Evolutionary conservation across 1,140 invertebrate species (phyloP), one percentile per base, ranked within the genome.

Genomic region (Drosophila prosaltans): DNA sequence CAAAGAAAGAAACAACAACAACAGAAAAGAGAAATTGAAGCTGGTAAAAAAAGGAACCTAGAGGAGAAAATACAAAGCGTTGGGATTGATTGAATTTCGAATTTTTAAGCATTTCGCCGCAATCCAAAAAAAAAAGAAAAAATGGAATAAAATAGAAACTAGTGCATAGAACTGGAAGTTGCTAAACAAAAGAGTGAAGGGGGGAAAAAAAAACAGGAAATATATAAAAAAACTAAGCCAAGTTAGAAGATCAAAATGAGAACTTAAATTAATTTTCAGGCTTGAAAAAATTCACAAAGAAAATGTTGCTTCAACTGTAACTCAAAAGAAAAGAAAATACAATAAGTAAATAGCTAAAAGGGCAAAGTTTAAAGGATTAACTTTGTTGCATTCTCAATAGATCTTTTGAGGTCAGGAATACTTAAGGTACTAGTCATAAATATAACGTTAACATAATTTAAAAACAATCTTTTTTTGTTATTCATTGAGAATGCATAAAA

Each of bases 41-140:
- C 32, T 36, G 3, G 32, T 2, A 4, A 30, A 51, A 51, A 43
- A 43, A 43, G 9, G 26, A 51, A 51, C 45, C 45, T 10, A 26
- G 45, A 51, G 24, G 45, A 51, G 45, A 71, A 45, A 70, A 76
- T 68, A 88, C 83, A 88, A 88, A 88, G 83, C 80, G 70, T 83
- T 59, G 83, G 69, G 84, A 88, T 88, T 88, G 83, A 88, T 88
- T 88, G 83, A 88, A 89, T 88, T 88, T 59, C 80, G 83, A 88
- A 88, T 88, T 88, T 88, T 89, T 89, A 88, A 88, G 80, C 83
- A 88, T 77, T 83, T 88, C 64, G 80, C 84, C 83, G 73, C 76
- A 88, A 77, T 80, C 59, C 65, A 80, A 88, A 72, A 80, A 86
- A 88, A 81, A 82, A 72, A 76, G 74, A 58, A 36, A 71, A 63